These are phyloP conservation scores for Cacatua alba DNA, from an alignment of 2,113 vertebrate species.

Conservation along the genomic window DNA sequence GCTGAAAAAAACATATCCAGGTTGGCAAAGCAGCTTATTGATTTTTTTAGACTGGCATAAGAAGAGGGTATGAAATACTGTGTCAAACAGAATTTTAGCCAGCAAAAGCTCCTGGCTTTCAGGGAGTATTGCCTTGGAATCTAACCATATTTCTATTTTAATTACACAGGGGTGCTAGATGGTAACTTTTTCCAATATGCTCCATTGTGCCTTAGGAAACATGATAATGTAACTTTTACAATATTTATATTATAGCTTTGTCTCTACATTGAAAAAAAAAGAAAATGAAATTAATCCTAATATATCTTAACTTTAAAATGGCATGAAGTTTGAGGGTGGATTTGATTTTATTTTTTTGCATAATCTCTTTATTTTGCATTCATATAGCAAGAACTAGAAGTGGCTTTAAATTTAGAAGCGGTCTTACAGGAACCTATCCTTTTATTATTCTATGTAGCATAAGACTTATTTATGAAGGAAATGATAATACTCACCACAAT, in stretches of 20 bases:
- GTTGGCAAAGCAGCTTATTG: conserved; percentile 62
- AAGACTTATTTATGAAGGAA: neutral
- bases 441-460: neutral
- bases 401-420: neutral
- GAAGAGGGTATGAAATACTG: neutral
- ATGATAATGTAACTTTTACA: neutral
- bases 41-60: conserved; percentile 5
- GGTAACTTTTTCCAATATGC: neutral
- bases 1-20: neutral
- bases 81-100: conserved; percentile 9
- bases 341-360: neutral
- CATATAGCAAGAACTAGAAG: neutral
- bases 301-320: neutral
- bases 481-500: neutral
- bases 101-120: neutral
- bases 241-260: neutral
- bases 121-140: neutral
- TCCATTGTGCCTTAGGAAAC: neutral
- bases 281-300: neutral
- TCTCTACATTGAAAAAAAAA: neutral
- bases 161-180: neutral
- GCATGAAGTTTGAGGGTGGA: neutral
- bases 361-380: neutral
- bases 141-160: conserved; percentile 1
- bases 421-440: neutral